Evolutionary conservation across 1,140 invertebrate genomes (phyloP).

Genomic region (Caenorhabditis tropicalis): DNA sequence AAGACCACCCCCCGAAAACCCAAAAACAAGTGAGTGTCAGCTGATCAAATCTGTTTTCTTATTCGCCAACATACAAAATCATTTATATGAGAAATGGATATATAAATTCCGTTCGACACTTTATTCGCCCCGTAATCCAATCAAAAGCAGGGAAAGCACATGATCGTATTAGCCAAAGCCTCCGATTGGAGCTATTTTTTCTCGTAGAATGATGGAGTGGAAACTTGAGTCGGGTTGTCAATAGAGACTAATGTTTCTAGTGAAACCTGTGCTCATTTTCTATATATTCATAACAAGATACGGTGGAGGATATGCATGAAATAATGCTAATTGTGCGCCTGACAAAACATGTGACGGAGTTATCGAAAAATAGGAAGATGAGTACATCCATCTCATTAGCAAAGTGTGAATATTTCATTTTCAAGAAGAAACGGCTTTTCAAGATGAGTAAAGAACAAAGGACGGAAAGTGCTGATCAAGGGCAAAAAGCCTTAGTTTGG

Average conservation of each 20-base stretch:
- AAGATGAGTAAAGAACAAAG: background rate
- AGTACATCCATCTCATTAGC: slow-evolving; percentile 11
- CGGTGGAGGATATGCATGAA: background rate
- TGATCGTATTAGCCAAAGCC: background rate
- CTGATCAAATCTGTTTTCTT: background rate
- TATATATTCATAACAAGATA: background rate
- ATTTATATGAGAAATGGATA: too few species aligned
- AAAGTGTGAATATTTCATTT: background rate
- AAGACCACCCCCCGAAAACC: background rate
- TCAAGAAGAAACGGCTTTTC: background rate
- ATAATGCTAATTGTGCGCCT: slow-evolving; percentile 11
- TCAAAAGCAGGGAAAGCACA: background rate
- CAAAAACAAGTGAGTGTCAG: background rate
- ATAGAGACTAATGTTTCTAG: background rate
- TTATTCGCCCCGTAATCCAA: background rate
- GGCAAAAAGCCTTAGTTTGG: background rate
- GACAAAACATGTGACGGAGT: background rate
- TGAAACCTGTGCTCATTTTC: background rate
- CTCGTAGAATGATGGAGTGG: too few species aligned
- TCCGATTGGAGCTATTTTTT: too few species aligned
- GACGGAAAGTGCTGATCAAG: slow-evolving; percentile 10
- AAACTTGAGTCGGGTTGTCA: too few species aligned
- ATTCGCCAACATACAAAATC: background rate
- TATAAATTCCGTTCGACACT: background rate
- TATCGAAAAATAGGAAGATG: background rate